phyloP scores from a whole-genome alignment of 2,888 invertebrate species.

The Xestoiulus laeticollis region DNA sequence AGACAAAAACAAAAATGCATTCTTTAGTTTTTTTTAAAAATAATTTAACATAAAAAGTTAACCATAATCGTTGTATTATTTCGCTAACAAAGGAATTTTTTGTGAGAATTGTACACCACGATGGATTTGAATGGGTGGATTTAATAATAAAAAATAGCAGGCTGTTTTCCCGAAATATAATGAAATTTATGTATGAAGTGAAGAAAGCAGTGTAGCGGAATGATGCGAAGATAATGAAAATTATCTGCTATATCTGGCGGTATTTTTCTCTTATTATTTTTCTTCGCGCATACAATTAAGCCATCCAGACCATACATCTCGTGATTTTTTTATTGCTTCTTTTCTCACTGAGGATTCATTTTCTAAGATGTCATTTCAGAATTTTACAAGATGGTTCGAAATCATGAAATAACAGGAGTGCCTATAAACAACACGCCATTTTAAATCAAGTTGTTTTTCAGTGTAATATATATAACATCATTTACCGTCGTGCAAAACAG shows the following conservation, averaged over 20 bases:
- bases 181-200: constrained; percentile 37
- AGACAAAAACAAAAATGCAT: constrained; percentile 1
- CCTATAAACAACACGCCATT: too few species aligned
- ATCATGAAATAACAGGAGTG: too few species aligned
- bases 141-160: constrained; percentile 15
- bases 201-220: constrained; percentile 16
- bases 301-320: neutral
- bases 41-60: neutral
- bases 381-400: too few species aligned
- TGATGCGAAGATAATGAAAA: constrained; percentile 34
- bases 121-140: constrained; percentile 15
- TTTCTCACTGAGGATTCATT: neutral
- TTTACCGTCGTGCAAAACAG: too few species aligned
- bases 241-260: constrained; percentile 21
- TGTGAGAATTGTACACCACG: constrained; percentile 28
- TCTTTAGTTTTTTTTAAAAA: neutral
- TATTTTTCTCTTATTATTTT: constrained; percentile 23
- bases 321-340: neutral
- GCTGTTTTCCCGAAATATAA: constrained; percentile 5
- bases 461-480: too few species aligned
- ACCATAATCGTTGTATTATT: constrained; percentile 18
- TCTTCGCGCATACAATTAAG: neutral
- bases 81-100: neutral
- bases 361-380: neutral
- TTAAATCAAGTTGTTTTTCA: too few species aligned